phyloP scores from a whole-genome alignment of 2,113 vertebrate species.

The Artemisiospiza belli region DNA sequence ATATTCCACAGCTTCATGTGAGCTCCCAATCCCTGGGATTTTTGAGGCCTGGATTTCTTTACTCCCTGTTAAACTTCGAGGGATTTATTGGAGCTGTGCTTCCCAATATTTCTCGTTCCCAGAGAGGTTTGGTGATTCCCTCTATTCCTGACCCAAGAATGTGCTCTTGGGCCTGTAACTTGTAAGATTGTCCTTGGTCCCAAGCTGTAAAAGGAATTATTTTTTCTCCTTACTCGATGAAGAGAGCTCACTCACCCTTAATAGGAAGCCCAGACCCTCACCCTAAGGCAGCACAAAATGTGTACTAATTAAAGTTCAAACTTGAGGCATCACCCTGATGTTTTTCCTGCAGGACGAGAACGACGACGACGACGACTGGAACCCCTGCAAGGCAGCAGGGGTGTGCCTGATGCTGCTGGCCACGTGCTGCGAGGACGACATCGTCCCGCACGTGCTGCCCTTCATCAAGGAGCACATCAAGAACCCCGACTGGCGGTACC shows the following conservation, averaged over 20 bases:
- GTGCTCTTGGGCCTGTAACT: not conserved
- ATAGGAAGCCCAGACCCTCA: rapidly evolving
- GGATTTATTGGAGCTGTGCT: no score
- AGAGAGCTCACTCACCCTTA: not conserved
- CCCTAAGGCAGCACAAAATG: not conserved
- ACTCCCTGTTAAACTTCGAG: no score
- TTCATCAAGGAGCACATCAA: slow-evolving; percentile 99
- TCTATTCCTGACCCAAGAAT: not conserved
- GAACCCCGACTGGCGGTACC: slow-evolving; percentile 91
- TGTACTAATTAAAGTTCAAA: rapidly evolving
- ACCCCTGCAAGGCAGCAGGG: slow-evolving; percentile 95
- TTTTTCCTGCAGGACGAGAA: slow-evolving; percentile 86
- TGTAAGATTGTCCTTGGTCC: not conserved
- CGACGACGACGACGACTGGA: slow-evolving; percentile 97
- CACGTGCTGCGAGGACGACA: slow-evolving; percentile 97
- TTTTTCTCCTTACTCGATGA: not conserved
- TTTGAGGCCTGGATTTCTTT: no score
- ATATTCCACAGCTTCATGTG: no score
- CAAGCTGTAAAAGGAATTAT: not conserved
- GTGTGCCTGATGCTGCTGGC: slow-evolving; percentile 98
- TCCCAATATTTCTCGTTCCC: no score
- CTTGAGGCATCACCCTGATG: rapidly evolving
- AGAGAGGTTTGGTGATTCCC: no score
- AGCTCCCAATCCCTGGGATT: not conserved
- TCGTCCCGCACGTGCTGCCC: slow-evolving; percentile 94